phyloP scores from a whole-genome alignment of 2,888 invertebrate genomes.

The Apoda limacodes region DNA sequence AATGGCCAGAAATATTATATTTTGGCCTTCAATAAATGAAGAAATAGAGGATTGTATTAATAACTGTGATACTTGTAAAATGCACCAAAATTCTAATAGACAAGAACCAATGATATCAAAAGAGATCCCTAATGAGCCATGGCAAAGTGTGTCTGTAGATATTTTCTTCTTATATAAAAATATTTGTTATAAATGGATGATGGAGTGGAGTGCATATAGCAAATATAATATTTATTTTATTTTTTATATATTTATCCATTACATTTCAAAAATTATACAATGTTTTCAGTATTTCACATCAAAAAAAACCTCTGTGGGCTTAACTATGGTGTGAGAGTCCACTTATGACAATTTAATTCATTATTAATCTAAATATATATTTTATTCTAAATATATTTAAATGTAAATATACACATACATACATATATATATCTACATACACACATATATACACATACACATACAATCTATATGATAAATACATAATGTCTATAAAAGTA shows the following conservation, averaged over 20 bases:
- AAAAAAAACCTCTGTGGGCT: too few relatives aligned
- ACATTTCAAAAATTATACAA: too few relatives aligned
- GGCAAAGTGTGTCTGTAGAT: conserved; percentile 4
- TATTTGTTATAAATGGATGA: conserved; percentile 1
- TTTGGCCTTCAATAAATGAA: conserved; percentile 3
- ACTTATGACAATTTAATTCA: too few relatives aligned
- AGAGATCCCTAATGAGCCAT: conserved; percentile 2
- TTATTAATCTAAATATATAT: too few relatives aligned
- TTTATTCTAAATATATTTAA: too few relatives aligned
- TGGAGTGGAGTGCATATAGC: conserved; percentile 4
- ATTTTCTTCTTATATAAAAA: conserved; percentile 4
- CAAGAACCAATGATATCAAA: conserved; percentile 1
- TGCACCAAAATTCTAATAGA: conserved; percentile 1
- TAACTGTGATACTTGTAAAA: too few relatives aligned
- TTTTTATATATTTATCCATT: too few relatives aligned
- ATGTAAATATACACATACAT: background rate
- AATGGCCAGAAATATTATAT: conserved; percentile 1
- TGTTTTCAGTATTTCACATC: too few relatives aligned
- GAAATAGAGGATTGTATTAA: background rate
- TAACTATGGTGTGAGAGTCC: too few relatives aligned
- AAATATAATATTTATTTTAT: conserved; percentile 9
- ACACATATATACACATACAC: background rate
- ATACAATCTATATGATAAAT: too few relatives aligned
- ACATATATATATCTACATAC: background rate
- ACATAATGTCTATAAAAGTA: too few relatives aligned